These are phyloP conservation scores for Hipposideros larvatus DNA, from an alignment of 2,797 vertebrate species.

Conservation along the genomic window DNA sequence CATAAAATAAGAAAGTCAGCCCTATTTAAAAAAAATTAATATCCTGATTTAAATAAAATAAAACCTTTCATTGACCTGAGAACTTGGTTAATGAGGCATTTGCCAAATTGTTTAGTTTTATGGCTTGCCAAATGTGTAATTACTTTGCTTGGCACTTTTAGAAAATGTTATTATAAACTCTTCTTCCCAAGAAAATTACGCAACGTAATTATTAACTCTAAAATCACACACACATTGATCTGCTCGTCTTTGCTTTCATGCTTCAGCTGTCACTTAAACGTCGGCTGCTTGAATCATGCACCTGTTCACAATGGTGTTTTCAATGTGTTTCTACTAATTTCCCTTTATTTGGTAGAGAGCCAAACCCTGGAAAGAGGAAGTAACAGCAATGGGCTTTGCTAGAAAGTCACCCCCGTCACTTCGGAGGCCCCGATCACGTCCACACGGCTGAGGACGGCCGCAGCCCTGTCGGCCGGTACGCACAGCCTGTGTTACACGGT, in stretches of 20 bases:
- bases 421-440: not conserved
- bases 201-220: constrained; percentile 82
- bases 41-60: constrained; percentile 78
- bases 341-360: constrained; percentile 52
- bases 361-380: constrained; percentile 16
- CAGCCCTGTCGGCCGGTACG: fast-evolving
- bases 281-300: constrained; percentile 58
- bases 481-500: fast-evolving
- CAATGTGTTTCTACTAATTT: constrained; percentile 61
- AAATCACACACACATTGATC: constrained; percentile 77
- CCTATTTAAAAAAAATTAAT: constrained; percentile 52
- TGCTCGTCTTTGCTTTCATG: constrained; percentile 64
- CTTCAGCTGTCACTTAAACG: constrained; percentile 72
- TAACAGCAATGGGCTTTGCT: not conserved
- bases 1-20: constrained; percentile 52
- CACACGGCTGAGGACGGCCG: fast-evolving
- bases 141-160: constrained; percentile 82
- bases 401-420: not conserved
- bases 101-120: constrained; percentile 83
- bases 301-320: constrained; percentile 75
- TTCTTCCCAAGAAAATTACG: constrained; percentile 84
- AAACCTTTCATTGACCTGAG: constrained; percentile 78
- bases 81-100: constrained; percentile 81
- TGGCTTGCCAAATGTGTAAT: constrained; percentile 82
- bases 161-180: constrained; percentile 82